Conservation (phyloP, 2,113 vertebrate genomes). For the Progne subis region DNA sequence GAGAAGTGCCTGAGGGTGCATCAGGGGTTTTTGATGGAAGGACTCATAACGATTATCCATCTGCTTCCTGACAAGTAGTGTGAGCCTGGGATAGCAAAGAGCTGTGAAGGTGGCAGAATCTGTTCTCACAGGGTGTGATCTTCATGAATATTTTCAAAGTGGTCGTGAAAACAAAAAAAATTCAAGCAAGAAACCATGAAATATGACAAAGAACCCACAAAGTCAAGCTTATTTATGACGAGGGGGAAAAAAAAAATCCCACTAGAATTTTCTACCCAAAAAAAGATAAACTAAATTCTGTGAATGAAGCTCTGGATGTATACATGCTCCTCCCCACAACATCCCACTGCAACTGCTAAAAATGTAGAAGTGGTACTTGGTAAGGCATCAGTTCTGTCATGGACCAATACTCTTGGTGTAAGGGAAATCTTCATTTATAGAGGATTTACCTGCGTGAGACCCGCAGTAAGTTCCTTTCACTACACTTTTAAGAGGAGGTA, state of each 20-base stretch:
- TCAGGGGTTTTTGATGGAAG: conserved; percentile 17
- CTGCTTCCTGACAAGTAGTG: conserved; percentile 45
- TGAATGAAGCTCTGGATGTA: background rate
- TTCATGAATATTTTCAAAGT: conserved; percentile 17
- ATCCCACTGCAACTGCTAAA: background rate
- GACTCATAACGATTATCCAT: background rate
- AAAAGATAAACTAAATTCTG: background rate
- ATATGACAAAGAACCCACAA: background rate
- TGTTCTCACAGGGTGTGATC: background rate
- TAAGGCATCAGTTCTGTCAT: background rate
- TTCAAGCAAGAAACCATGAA: background rate
- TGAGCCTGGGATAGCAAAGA: conserved; percentile 30
- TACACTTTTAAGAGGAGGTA: background rate
- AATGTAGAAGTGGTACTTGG: background rate
- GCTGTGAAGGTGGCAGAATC: conserved; percentile 1
- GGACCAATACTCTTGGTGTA: background rate
- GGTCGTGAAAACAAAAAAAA: background rate
- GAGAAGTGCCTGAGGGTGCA: background rate
- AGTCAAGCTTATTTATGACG: background rate
- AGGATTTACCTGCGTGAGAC: background rate
- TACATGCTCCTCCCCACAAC: background rate
- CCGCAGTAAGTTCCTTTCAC: background rate
- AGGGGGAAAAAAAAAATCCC: no score
- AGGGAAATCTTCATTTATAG: background rate
- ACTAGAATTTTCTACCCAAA: background rate